phyloP scores from a whole-genome alignment of 2,888 invertebrate genomes.

The Acanthoscelides obtectus region DNA sequence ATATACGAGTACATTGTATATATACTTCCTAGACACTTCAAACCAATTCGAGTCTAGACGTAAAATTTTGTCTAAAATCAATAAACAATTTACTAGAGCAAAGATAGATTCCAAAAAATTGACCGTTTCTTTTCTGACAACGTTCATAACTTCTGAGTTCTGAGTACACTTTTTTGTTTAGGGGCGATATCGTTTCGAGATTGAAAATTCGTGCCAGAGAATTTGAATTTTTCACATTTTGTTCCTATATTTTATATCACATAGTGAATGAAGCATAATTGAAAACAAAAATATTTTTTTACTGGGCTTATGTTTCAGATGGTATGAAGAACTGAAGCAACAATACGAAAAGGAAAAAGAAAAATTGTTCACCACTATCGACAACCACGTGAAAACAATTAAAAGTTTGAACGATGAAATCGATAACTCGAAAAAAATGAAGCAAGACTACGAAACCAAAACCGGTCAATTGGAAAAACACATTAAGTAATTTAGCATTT shows the following conservation, averaged over 20 bases:
- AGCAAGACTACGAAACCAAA: conserved; percentile 51
- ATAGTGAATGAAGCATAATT: background rate
- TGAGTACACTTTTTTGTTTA: no score
- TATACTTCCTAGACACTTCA: no score
- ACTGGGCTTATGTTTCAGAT: conserved; percentile 44
- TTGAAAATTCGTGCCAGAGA: no score
- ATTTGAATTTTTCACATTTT: no score
- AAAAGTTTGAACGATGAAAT: conserved; percentile 51
- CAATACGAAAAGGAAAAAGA: conserved; percentile 67
- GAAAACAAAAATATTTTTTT: background rate
- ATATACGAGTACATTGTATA: no score
- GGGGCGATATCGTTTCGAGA: no score
- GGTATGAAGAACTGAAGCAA: conserved; percentile 69
- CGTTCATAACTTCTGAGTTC: no score
- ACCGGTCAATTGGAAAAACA: conserved; percentile 53
- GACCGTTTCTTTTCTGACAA: no score
- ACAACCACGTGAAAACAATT: conserved; percentile 48
- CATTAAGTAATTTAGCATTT: conserved; percentile 36
- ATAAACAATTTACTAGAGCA: no score
- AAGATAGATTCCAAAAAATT: no score
- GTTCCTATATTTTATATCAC: background rate
- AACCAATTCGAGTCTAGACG: no score
- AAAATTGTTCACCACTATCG: conserved; percentile 53
- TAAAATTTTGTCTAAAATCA: no score
- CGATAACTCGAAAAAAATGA: conserved; percentile 44